phyloP scores from a whole-genome alignment of 2,113 vertebrate species.

The Recurvirostra avosetta region DNA sequence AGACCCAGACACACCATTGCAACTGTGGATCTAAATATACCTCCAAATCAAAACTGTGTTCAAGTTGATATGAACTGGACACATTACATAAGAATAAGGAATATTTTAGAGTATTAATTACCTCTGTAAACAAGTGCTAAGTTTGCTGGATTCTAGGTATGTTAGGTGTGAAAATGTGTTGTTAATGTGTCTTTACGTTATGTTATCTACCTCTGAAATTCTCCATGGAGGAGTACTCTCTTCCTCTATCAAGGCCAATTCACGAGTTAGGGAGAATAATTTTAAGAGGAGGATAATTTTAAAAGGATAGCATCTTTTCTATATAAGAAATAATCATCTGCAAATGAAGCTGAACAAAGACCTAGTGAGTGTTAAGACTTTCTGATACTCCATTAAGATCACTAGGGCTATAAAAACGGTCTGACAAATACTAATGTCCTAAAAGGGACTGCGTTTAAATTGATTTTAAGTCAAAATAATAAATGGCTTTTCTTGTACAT shows the following conservation, averaged over 20 bases:
- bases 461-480: slow-evolving; percentile 39
- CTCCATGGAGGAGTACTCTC: background rate
- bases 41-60: background rate
- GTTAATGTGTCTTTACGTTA: background rate
- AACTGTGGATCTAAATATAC: background rate
- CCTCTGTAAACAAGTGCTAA: background rate
- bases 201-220: background rate
- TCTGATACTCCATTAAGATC: background rate
- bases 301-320: background rate
- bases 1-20: background rate
- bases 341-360: background rate
- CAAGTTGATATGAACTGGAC: background rate
- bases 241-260: background rate
- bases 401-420: background rate
- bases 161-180: background rate
- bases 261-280: background rate
- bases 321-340: background rate
- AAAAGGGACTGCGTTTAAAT: background rate
- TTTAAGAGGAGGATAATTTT: background rate
- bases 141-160: background rate
- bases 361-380: background rate
- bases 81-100: background rate
- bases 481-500: background rate
- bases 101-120: background rate
- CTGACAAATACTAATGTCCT: background rate